Percentiles rank a stretch among this genome's conserved stretches.
Conservation (phyloP, 2,888 invertebrate genomes). For the Pimpla rufipes region DNA sequence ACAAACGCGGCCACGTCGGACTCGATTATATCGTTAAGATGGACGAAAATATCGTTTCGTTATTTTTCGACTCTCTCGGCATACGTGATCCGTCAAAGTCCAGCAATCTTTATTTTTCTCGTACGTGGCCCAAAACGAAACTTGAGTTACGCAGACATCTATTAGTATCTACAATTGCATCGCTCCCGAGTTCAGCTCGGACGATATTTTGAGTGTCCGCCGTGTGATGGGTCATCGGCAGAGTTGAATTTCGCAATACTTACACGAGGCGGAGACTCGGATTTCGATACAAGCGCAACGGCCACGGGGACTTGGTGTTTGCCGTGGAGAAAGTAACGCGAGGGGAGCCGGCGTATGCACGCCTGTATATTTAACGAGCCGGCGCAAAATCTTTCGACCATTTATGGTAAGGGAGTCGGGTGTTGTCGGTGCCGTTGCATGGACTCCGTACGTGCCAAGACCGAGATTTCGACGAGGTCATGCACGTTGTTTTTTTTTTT, state of each 20-base stretch:
- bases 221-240: constrained; percentile 1
- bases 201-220: constrained; percentile 4
- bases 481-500: constrained; percentile 32
- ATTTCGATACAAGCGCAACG: constrained; percentile 13
- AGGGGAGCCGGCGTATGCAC: constrained; percentile 19
- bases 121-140: neutral
- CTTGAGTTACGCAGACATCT: neutral
- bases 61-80: too few relatives aligned
- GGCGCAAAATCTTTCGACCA: constrained; percentile 61
- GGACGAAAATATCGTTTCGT: too few relatives aligned
- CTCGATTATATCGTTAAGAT: too few relatives aligned
- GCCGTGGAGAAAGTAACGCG: constrained; percentile 70
- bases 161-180: neutral
- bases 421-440: constrained; percentile 32
- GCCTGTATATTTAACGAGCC: constrained; percentile 50
- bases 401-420: constrained; percentile 58
- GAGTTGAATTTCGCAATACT: constrained; percentile 32
- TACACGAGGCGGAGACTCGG: neutral
- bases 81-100: neutral
- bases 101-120: neutral
- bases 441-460: neutral
- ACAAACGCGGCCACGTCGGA: too few relatives aligned
- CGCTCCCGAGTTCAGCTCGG: neutral
- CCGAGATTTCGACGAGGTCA: constrained; percentile 51
- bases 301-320: constrained; percentile 58